phyloP scores from a whole-genome alignment of 2,888 invertebrate genomes.

The Drosophila quinaria region DNA sequence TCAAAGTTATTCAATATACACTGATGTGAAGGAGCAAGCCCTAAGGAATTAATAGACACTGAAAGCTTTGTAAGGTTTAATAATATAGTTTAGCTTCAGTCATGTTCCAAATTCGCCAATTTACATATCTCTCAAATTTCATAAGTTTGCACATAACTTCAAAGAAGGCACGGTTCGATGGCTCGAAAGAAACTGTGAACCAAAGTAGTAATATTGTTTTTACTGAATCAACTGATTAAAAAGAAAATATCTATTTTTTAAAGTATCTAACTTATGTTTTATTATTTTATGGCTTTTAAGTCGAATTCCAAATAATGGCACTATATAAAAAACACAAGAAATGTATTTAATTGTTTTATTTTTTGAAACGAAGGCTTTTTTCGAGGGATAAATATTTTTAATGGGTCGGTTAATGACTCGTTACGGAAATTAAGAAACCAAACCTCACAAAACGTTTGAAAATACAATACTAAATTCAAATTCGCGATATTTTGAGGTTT shows the following conservation, averaged over 20 bases:
- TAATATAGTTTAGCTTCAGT: conserved; percentile 20
- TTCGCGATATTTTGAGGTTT: conserved; percentile 11
- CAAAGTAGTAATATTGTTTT: too few relatives aligned
- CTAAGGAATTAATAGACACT: conserved; percentile 52
- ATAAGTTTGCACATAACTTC: neutral
- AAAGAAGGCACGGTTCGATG: too few relatives aligned
- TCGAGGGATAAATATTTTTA: neutral
- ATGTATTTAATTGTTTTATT: too few relatives aligned
- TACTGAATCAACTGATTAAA: too few relatives aligned
- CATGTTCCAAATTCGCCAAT: conserved; percentile 29
- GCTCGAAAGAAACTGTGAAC: too few relatives aligned
- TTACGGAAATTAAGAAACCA: neutral
- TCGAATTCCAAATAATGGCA: neutral
- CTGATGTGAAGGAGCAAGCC: conserved; percentile 27
- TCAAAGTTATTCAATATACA: conserved; percentile 14
- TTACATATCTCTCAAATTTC: neutral
- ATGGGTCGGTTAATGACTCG: too few relatives aligned
- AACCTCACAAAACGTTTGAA: neutral
- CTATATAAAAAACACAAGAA: too few relatives aligned
- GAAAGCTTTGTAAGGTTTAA: conserved; percentile 50
- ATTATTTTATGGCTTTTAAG: neutral
- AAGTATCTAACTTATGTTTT: neutral
- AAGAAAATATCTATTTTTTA: too few relatives aligned
- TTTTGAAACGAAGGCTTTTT: neutral
- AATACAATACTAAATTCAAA: neutral